Evolutionary conservation across 2,888 invertebrate species (phyloP), one percentile per base, ranked within the genome.

Genomic region (Lomographa bimaculata): DNA sequence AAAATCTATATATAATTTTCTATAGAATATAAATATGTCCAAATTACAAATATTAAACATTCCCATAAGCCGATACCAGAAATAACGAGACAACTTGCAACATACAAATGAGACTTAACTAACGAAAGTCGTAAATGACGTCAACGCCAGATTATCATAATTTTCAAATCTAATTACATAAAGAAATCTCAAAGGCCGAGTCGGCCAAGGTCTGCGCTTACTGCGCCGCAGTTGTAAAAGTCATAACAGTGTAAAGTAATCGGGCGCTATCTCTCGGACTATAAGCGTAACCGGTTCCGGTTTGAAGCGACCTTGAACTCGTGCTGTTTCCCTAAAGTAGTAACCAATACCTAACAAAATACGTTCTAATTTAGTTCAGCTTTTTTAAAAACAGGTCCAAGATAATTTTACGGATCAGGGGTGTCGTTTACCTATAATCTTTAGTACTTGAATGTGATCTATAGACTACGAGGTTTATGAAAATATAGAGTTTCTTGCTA

Each of bases 301-400:
- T 54, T 46, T 11, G 33, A 7, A 5, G 1, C 7, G 48, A 37
- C 66, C 66, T 66, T 66, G 66, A 66, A 66, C 66, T 66, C 55
- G 25, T 44, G 41, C 34, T 9, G 46, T 47, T 56, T 51, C 42
- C 49, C 44, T 46, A 57, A 65, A 63, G 48, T 41, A 17, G 11
- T 24, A 19, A 38, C 18, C 7, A 21, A 36, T 27, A 26, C 3
- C 9, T 7, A 6, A 17, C 25, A 21, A 41, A 41, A 34, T 14
- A 14, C 29, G 11, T 26, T 34, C 33, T 25, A 25, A 34, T 16
- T 25, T 11, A 3, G 14, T 19, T 18, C 28, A 7, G 8, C 5
- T 29, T 29, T 14, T 28, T 9, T 21, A 16, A 17, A 7, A 8
- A n/a, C n/a, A n/a, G n/a, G n/a, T n/a, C n/a, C n/a, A n/a, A n/a